phyloP scores from a whole-genome alignment of 2,888 invertebrate genomes.

The Dasysyrphus tricinctus region DNA sequence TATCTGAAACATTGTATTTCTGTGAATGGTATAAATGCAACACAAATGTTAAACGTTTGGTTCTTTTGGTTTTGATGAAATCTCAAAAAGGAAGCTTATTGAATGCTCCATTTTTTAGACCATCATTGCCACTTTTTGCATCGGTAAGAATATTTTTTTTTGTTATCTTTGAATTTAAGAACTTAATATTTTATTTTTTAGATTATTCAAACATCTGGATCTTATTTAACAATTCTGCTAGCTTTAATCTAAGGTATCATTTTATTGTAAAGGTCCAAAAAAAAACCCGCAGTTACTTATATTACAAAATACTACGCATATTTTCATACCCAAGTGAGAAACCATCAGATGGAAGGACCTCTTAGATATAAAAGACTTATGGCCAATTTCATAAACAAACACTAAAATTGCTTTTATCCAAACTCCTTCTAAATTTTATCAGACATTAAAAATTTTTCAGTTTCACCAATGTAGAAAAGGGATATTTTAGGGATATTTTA shows the following conservation, averaged over 20 bases:
- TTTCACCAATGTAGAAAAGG: too few relatives aligned
- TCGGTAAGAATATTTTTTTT: not conserved
- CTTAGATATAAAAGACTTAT: too few relatives aligned
- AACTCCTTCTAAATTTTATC: too few relatives aligned
- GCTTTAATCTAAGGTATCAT: constrained; percentile 23
- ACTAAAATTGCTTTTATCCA: too few relatives aligned
- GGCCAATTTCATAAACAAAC: too few relatives aligned
- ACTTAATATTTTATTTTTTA: constrained; percentile 15
- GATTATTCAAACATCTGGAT: constrained; percentile 52
- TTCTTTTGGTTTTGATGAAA: constrained; percentile 39
- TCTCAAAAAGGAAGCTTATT: constrained; percentile 42
- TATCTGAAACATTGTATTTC: constrained; percentile 43
- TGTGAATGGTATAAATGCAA: constrained; percentile 54
- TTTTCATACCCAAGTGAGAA: too few relatives aligned
- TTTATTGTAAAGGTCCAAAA: not conserved
- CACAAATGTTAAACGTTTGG: not conserved
- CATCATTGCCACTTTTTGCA: constrained; percentile 42
- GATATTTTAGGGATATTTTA: too few relatives aligned
- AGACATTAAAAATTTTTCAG: too few relatives aligned
- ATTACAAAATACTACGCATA: too few relatives aligned
- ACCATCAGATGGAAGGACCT: too few relatives aligned
- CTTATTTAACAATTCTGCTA: constrained; percentile 46
- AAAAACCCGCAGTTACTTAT: too few relatives aligned
- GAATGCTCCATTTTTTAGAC: constrained; percentile 48
- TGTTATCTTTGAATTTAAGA: not conserved